phyloP scores from a whole-genome alignment of 1,140 invertebrate species.

The Cardiocondyla obscurior region DNA sequence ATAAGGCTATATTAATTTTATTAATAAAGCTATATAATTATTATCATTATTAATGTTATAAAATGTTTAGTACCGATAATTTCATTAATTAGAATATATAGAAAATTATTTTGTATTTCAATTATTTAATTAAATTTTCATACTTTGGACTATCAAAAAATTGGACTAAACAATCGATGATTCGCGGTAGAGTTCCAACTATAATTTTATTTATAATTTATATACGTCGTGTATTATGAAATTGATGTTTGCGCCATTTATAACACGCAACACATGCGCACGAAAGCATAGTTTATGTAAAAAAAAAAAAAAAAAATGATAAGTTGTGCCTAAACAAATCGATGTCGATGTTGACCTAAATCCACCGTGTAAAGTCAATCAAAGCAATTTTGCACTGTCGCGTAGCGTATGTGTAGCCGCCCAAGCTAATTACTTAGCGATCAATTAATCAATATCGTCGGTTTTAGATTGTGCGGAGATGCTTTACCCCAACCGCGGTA shows the following conservation, averaged over 20 bases:
- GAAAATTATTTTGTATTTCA: not conserved
- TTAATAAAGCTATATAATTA: no score
- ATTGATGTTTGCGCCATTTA: not conserved
- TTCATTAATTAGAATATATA: no score
- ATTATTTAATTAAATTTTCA: not conserved
- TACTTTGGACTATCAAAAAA: not conserved
- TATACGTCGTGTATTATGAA: not conserved
- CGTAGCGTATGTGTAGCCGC: not conserved
- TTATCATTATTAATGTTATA: no score
- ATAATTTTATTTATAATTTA: conserved; percentile 7
- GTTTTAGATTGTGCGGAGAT: conserved; percentile 74
- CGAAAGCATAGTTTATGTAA: not conserved
- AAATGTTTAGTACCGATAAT: no score
- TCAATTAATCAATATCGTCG: conserved; percentile 27
- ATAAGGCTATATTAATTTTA: no score
- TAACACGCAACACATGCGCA: not conserved
- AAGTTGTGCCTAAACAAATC: not conserved
- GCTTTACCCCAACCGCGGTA: conserved; percentile 60
- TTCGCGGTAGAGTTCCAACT: not conserved
- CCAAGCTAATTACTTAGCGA: conserved; percentile 18
- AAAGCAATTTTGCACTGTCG: conserved; percentile 23
- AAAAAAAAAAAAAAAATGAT: conserved; percentile 20
- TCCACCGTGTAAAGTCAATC: conserved; percentile 18
- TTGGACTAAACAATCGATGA: not conserved
- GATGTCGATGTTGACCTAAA: conserved; percentile 25